Percentiles rank a stretch among this genome's conserved stretches.
Evolutionary conservation across 2,113 vertebrate genomes (phyloP).

Genomic region (Vireo altiloquus): DNA sequence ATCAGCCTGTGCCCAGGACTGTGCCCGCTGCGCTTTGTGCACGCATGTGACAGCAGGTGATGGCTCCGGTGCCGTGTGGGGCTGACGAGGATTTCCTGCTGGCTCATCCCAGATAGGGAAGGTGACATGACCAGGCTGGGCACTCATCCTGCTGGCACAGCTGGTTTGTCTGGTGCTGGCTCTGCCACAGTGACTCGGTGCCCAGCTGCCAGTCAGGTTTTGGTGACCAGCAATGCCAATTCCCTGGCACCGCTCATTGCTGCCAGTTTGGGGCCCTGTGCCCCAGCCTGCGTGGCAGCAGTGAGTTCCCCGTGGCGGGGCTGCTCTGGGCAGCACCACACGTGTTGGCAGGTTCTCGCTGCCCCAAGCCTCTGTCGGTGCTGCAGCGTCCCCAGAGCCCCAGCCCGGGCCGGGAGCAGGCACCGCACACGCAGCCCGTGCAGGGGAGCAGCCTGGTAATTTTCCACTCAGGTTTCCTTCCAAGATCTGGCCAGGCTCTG

Average conservation of each 20-base stretch:
- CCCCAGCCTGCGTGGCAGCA: background rate
- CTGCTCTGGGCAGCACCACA: background rate
- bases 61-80: background rate
- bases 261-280: background rate
- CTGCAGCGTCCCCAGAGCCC: background rate
- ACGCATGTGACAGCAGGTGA: background rate
- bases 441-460: slow-evolving; percentile 42
- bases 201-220: background rate
- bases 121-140: background rate
- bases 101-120: background rate
- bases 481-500: slow-evolving; percentile 5
- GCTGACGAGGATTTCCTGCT: background rate
- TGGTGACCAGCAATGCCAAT: background rate
- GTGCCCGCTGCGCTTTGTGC: background rate
- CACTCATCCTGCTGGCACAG: background rate
- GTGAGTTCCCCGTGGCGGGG: background rate
- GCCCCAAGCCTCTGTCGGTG: rapidly evolving
- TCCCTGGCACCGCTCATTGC: background rate
- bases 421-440: rapidly evolving
- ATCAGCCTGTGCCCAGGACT: background rate
- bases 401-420: background rate
- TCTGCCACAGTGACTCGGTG: background rate
- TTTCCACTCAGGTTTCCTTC: slow-evolving; percentile 56
- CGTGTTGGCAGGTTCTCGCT: rapidly evolving
- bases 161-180: background rate